Conservation (phyloP, 1,140 invertebrate species). For the Parapsyche elsis region DNA sequence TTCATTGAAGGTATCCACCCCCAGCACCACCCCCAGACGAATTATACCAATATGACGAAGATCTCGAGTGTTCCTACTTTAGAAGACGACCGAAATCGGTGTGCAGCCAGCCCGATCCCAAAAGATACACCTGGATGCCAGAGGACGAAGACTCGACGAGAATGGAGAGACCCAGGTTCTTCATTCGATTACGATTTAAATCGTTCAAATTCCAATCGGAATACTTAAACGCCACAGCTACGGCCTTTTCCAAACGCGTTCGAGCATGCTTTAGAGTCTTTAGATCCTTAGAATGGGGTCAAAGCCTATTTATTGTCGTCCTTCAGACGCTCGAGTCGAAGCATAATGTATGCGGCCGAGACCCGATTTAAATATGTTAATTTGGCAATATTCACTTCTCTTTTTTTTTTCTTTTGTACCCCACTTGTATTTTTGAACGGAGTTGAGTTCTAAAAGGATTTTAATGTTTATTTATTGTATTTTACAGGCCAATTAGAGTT, state of each 20-base stretch:
- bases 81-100: constrained; percentile 79
- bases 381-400: background rate
- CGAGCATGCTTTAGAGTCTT: background rate
- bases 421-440: background rate
- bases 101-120: constrained; percentile 75
- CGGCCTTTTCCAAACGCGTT: no score
- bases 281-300: background rate
- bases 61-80: constrained; percentile 81
- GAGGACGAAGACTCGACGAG: constrained; percentile 78
- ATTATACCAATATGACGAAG: constrained; percentile 72
- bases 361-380: constrained; percentile 28
- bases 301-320: constrained; percentile 56
- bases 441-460: background rate
- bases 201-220: background rate
- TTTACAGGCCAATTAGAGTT: constrained; percentile 46
- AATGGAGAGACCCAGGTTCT: constrained; percentile 74
- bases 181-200: constrained; percentile 16
- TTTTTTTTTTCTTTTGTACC: background rate
- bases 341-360: background rate
- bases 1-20: constrained; percentile 66
- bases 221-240: no score
- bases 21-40: constrained; percentile 67
- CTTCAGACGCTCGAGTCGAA: constrained; percentile 20
- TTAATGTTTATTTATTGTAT: background rate
- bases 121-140: constrained; percentile 79